These are phyloP conservation scores for Pectinophora gossypiella DNA, from an alignment of 1,140 invertebrate genomes.

Conservation along the genomic window DNA sequence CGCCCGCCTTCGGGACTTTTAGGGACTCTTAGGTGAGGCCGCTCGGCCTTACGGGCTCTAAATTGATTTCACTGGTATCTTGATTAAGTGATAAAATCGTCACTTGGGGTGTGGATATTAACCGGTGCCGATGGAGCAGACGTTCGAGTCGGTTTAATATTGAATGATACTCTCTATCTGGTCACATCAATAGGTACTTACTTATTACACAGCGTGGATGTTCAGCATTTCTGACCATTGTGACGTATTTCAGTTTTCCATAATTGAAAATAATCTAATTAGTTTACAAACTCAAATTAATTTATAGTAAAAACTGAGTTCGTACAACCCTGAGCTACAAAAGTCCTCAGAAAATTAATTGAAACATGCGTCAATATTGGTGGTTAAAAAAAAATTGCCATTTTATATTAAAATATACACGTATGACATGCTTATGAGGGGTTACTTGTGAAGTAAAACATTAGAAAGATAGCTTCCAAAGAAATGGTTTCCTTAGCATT, in stretches of 20 bases:
- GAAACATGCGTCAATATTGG: constrained; percentile 15
- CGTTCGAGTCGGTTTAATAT: neutral
- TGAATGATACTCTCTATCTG: too few relatives aligned
- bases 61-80: constrained; percentile 62
- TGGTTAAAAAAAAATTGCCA: neutral
- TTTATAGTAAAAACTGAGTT: neutral
- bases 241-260: neutral
- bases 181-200: too few relatives aligned
- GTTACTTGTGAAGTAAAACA: too few relatives aligned
- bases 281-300: neutral
- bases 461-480: too few relatives aligned
- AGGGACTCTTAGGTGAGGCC: constrained; percentile 66
- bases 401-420: too few relatives aligned
- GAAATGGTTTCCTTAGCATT: too few relatives aligned
- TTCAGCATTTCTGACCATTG: too few relatives aligned
- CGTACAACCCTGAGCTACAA: neutral
- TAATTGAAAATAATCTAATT: neutral
- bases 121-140: neutral
- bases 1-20: constrained; percentile 68
- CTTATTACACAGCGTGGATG: too few relatives aligned
- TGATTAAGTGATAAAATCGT: constrained; percentile 51
- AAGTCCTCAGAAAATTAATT: constrained; percentile 30
- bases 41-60: constrained; percentile 48
- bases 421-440: too few relatives aligned
- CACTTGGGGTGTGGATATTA: constrained; percentile 17